phyloP scores from a whole-genome alignment of 2,888 invertebrate genomes.

The Polylopha cassiicola region DNA sequence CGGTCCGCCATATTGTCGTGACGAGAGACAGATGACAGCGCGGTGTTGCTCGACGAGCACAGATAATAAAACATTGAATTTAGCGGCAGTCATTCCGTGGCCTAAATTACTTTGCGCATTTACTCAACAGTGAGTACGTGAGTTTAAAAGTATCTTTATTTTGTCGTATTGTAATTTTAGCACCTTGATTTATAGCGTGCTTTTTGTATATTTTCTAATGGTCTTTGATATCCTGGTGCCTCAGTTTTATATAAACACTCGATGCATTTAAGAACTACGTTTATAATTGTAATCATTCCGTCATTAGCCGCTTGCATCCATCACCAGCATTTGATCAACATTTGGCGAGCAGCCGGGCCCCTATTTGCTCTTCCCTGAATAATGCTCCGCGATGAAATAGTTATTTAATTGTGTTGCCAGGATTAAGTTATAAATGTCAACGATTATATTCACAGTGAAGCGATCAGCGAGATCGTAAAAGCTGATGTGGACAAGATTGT shows the following conservation, averaged over 20 bases:
- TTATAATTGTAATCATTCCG: no score
- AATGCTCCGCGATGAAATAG: constrained; percentile 9
- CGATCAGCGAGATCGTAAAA: not conserved
- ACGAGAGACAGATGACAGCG: constrained; percentile 8
- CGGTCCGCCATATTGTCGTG: not conserved
- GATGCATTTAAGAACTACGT: no score
- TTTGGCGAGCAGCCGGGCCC: no score
- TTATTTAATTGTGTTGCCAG: constrained; percentile 11
- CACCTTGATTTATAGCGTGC: no score
- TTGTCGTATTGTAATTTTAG: no score
- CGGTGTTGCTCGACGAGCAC: not conserved
- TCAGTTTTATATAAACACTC: no score
- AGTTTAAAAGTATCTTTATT: no score
- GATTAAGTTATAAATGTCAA: constrained; percentile 21
- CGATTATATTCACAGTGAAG: not conserved
- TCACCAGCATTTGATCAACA: constrained; percentile 1
- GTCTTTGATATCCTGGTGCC: no score
- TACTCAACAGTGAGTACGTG: no score
- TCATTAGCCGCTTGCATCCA: no score
- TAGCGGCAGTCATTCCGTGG: not conserved
- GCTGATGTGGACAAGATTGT: constrained; percentile 6
- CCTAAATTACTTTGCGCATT: no score
- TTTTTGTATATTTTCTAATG: no score
- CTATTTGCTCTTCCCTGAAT: constrained; percentile 11
- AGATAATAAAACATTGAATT: constrained; percentile 4